A percentile compares a stretch with the other conserved stretches of the same genome.
Conservation (phyloP, 2,888 invertebrate species). For the Orthonychiurus folsomi region DNA sequence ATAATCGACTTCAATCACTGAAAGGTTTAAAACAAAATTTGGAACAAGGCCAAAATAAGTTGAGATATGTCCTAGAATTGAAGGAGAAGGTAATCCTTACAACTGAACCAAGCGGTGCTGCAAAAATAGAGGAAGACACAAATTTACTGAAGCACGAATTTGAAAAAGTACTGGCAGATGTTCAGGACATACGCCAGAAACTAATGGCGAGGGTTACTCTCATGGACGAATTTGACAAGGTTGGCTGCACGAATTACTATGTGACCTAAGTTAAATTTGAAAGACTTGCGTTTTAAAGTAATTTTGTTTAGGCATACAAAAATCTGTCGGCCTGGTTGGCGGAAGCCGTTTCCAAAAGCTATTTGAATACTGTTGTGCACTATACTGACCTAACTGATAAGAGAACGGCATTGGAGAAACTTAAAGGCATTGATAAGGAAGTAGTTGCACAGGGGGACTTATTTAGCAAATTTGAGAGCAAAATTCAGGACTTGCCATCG, state of each 20-base stretch:
- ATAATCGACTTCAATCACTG: conserved; percentile 72
- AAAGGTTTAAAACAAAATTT: conserved; percentile 81
- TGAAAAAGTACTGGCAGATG: conserved; percentile 71
- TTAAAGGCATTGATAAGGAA: conserved; percentile 71
- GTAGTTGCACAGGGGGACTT: conserved; percentile 68
- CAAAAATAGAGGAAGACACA: conserved; percentile 83
- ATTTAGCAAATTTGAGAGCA: conserved; percentile 64
- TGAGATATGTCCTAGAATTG: conserved; percentile 74
- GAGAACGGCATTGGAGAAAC: conserved; percentile 77
- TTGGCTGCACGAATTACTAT: conserved; percentile 43
- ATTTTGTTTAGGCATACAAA: conserved; percentile 44
- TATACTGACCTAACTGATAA: conserved; percentile 84
- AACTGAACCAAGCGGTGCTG: conserved; percentile 78
- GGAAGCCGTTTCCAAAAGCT: conserved; percentile 74
- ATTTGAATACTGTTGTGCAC: conserved; percentile 55
- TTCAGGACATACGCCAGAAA: conserved; percentile 67
- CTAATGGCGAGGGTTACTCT: conserved; percentile 65
- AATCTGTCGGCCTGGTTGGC: conserved; percentile 75
- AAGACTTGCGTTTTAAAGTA: not conserved
- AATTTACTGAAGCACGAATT: conserved; percentile 81
- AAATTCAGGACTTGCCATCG: conserved; percentile 60
- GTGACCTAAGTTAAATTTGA: not conserved
- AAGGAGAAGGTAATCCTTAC: conserved; percentile 90
- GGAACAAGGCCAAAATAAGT: conserved; percentile 81
- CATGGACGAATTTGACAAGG: conserved; percentile 78